Base-by-base conservation (phyloP, 2,797 vertebrate genomes). In the Agapornis canus region DNA sequence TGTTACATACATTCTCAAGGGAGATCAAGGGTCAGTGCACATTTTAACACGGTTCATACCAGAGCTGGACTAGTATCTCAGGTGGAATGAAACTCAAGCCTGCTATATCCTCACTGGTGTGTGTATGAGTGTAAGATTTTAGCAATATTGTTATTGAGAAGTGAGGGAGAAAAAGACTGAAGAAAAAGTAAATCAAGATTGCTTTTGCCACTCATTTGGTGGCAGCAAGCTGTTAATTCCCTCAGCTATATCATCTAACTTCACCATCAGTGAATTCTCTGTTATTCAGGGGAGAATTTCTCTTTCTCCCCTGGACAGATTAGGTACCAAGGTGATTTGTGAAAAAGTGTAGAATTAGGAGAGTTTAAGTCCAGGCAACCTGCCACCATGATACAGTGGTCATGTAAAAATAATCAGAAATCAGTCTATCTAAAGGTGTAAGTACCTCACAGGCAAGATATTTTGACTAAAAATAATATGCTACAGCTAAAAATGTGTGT, bases 121-220 rank as follows among this genome's bases (percentile, higher is more conserved):
- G 23, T 6, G 3, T 26, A 16, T 10, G 11, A 82, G 35, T 0
- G 0, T 21, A 61, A 48, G 31, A 32, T 59, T 52, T 52, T 22
- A 45, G 18, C 7, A 11, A 37, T 63, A 54, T 22, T n/a, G 51
- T 52, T 42, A 65, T 12, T 39, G 20, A 70, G 40, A 83, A 17
- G 6, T 7, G 1, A 1, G 5, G 4, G 5, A 45, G 22, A 37
- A 54, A 80, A 60, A 66, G 40, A 40, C 12, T 18, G 8, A 37
- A 51, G 51, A 80, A 80, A 11, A 43, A 2, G 3, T 60, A 81
- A 90, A 78, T 32, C 25, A 71, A 78, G 57, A 71, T 56, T 6
- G 47, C 18, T 88, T 82, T 52, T 87, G 32, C 37, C 20, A n/a
- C 22, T 79, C 3, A 1, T 66, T 75, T 71, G 18, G 52, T 45